These are phyloP conservation scores for Jaculus jaculus DNA, from an alignment of 2,113 vertebrate species.

Conservation along the genomic window DNA sequence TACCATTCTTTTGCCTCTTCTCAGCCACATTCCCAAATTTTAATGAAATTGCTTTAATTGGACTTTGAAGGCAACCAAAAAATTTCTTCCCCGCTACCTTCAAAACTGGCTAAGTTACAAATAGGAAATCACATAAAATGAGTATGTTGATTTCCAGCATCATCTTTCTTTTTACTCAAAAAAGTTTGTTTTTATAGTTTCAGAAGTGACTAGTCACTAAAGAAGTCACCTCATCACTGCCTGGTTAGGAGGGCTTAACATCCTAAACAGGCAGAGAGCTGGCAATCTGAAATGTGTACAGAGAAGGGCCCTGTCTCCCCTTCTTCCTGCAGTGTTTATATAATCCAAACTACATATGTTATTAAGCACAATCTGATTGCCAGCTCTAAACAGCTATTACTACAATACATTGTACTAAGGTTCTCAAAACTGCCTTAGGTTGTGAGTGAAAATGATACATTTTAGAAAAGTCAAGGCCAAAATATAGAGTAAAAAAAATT, in stretches of 20 bases:
- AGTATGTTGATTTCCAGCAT: constrained; percentile 23
- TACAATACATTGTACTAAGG: constrained; percentile 47
- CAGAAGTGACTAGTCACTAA: constrained; percentile 54
- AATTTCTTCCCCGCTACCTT: background rate
- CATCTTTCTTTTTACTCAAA: constrained; percentile 53
- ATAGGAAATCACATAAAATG: constrained; percentile 26
- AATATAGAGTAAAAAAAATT: constrained; percentile 19
- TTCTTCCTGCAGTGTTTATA: constrained; percentile 68
- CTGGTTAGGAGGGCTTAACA: constrained; percentile 54
- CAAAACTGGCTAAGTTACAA: constrained; percentile 30
- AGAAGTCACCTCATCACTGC: constrained; percentile 56
- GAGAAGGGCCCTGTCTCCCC: constrained; percentile 63
- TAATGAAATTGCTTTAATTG: constrained; percentile 43
- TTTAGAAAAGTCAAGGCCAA: constrained; percentile 54
- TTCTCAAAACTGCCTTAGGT: constrained; percentile 59
- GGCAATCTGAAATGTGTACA: constrained; percentile 73
- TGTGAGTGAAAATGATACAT: constrained; percentile 45
- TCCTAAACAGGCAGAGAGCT: constrained; percentile 57
- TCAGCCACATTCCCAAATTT: constrained; percentile 28
- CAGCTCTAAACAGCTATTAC: constrained; percentile 64
- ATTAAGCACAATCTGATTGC: constrained; percentile 61
- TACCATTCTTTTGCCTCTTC: constrained; percentile 30
- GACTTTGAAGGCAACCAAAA: constrained; percentile 34
- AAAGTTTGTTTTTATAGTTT: constrained; percentile 52
- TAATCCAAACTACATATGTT: constrained; percentile 67